These are phyloP conservation scores for Enteromius fasciolatus DNA, from an alignment of 2,797 vertebrate genomes.

Conservation along the genomic window DNA sequence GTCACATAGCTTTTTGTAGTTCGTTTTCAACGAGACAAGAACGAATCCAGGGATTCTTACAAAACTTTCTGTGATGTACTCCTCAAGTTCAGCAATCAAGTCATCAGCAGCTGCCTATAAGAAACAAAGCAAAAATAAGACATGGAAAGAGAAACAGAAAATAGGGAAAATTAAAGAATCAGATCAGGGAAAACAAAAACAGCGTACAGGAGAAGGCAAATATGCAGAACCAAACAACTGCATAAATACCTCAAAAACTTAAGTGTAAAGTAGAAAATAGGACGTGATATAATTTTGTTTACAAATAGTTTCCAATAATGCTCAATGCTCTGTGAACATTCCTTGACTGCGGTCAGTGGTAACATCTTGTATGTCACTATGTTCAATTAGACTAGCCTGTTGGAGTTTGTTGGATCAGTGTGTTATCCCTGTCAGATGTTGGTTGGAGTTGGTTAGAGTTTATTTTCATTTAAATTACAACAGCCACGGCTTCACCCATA, in stretches of 20 bases:
- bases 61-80: constrained; percentile 92
- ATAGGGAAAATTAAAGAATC: background rate
- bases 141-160: background rate
- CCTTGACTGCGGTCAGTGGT: background rate
- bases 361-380: background rate
- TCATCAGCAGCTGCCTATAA: constrained; percentile 83
- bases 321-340: background rate
- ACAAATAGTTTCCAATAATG: background rate
- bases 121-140: background rate
- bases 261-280: background rate
- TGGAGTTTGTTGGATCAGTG: too few species aligned
- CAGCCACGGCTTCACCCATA: too few species aligned
- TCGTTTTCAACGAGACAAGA: background rate
- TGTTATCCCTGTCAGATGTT: too few species aligned
- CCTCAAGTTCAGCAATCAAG: constrained; percentile 86
- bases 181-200: background rate
- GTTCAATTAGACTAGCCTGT: too few species aligned
- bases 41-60: constrained; percentile 74
- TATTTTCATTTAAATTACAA: too few species aligned
- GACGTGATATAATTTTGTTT: background rate
- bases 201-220: background rate
- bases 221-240: background rate
- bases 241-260: background rate
- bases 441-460: too few species aligned
- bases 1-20: background rate